These are phyloP conservation scores for Lepidostoma basale DNA, from an alignment of 1,140 invertebrate genomes.

Conservation along the genomic window DNA sequence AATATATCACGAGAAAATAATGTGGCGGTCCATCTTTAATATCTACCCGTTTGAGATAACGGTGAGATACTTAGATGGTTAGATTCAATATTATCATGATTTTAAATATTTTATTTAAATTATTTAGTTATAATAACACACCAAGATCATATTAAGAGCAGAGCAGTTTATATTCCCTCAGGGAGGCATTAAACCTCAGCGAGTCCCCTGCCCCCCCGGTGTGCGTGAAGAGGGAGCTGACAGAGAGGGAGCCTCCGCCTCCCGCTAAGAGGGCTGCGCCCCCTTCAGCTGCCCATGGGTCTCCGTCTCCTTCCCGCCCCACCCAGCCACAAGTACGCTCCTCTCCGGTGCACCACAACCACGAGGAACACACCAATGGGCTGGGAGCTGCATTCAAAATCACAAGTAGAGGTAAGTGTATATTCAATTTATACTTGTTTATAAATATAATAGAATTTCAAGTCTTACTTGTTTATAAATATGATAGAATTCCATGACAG, in stretches of 20 bases:
- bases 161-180: conserved; percentile 48
- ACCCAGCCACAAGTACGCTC: conserved; percentile 19
- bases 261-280: conserved; percentile 66
- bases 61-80: no score
- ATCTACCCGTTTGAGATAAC: no score
- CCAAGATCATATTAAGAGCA: conserved; percentile 12
- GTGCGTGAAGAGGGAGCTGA: conserved; percentile 67
- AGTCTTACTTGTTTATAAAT: no score
- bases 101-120: no score
- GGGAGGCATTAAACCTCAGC: conserved; percentile 67
- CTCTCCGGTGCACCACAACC: conserved; percentile 41
- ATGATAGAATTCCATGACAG: no score
- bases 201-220: conserved; percentile 59
- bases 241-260: conserved; percentile 63
- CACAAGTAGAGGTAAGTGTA: conserved; percentile 76
- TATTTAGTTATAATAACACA: not conserved
- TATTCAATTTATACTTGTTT: no score
- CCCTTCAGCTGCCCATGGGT: conserved; percentile 48
- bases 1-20: no score
- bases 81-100: no score
- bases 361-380: conserved; percentile 53
- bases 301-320: conserved; percentile 64
- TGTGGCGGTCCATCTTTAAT: no score
- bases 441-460: no score
- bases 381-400: conserved; percentile 87